Base-by-base conservation (phyloP, 2,797 vertebrate genomes). In the Dendrocincla tyrannina region DNA sequence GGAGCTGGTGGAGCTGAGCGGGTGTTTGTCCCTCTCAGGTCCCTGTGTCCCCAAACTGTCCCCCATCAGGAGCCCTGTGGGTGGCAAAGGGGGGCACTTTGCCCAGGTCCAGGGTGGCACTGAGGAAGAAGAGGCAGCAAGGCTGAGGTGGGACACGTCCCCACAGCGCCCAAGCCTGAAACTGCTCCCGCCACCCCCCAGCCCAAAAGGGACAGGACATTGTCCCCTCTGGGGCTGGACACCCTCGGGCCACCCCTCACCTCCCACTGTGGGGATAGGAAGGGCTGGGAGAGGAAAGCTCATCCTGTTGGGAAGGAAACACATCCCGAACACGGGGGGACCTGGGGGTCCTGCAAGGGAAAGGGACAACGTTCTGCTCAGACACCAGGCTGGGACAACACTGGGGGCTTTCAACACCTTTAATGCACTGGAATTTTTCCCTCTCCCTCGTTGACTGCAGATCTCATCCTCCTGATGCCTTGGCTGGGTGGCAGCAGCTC, bases 251-350 rank as follows among this genome's bases (percentile, higher is more conserved):
- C 32, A 17, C 18, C 46, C 19, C 18, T 76, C 8, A 2, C 42
- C 42, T 79, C 53, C 53, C 2, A 0, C 37, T 0, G 1, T 0
- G 1, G 50, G 50, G 41, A 30, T 41, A 39, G 50, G 73, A 12
- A 46, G n/a, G 20, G 28, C 15, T 49, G 66, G 13, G 8, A 44
- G n/a, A 13, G 4, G 27, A 30, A 35, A 86, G 2, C 23, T 25
- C 6, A 0, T 13, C 11, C 2, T 1, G 0, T 13, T 18, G 25
- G 56, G 22, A 69, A 69, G 41, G 41, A 17, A 69, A 18, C 13
- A 9, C 15, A 4, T 20, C 14, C 52, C 2, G 7, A 8, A 3
- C 35, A 11, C 0, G 0, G 1, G 4, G 9, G 49, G 50, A 50
- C 42, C 23, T 35, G 62, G 32, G 82, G 4, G 10, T 59, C 44